Conservation (phyloP, 2,888 invertebrate genomes). For the Eucera pruinosa region DNA sequence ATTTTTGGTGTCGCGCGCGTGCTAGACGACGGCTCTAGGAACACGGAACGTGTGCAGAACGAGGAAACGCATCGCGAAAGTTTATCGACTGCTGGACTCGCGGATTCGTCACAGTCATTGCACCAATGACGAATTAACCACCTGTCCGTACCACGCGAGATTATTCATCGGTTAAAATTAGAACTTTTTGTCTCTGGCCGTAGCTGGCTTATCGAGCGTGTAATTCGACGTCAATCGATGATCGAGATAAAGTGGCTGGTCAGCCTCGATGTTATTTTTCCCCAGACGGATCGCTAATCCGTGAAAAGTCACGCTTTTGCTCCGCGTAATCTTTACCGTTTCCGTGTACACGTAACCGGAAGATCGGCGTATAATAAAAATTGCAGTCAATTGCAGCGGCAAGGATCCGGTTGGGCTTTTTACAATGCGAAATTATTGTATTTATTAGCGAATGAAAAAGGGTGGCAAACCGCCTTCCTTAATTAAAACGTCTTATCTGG, state of each 20-base stretch:
- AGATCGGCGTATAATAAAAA: too few species aligned
- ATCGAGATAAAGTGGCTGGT: conserved; percentile 12
- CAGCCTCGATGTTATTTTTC: not conserved
- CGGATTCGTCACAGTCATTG: conserved; percentile 27
- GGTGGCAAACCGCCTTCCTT: too few species aligned
- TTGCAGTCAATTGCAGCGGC: too few species aligned
- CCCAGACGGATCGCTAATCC: not conserved
- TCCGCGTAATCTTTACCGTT: not conserved
- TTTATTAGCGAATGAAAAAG: too few species aligned
- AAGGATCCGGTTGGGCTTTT: too few species aligned
- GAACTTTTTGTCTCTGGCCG: conserved; percentile 19
- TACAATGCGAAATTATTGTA: too few species aligned
- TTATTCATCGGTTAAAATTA: conserved; percentile 51
- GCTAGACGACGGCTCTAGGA: not conserved
- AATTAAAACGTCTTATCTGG: too few species aligned
- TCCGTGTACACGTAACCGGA: not conserved
- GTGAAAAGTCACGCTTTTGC: not conserved
- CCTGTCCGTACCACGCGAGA: conserved; percentile 26
- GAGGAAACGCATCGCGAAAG: conserved; percentile 10
- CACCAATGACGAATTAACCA: conserved; percentile 30
- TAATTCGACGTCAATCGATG: conserved; percentile 24
- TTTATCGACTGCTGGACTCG: conserved; percentile 6
- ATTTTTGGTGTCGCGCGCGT: conserved; percentile 36
- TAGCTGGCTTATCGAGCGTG: conserved; percentile 39
- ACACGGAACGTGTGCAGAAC: not conserved